phyloP scores from a whole-genome alignment of 1,140 invertebrate genomes.

The Dermatophagoides farinae region DNA sequence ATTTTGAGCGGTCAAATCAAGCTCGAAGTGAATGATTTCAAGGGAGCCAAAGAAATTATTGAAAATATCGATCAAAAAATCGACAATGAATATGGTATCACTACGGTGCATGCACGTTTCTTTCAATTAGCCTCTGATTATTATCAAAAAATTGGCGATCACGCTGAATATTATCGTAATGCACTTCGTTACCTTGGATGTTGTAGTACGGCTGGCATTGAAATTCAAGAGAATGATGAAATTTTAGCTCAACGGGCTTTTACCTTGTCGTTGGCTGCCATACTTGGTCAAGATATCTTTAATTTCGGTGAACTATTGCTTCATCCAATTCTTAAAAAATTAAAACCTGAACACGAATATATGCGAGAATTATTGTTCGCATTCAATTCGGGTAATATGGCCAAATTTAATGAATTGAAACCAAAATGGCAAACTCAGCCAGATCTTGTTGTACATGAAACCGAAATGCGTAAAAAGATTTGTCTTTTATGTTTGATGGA shows the following conservation, averaged over 20 bases:
- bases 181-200: slow-evolving; percentile 87
- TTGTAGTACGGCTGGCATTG: slow-evolving; percentile 42
- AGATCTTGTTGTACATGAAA: slow-evolving; percentile 64
- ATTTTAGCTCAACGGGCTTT: slow-evolving; percentile 59
- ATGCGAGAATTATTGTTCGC: slow-evolving; percentile 61
- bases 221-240: slow-evolving; percentile 25
- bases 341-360: slow-evolving; percentile 70
- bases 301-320: slow-evolving; percentile 79
- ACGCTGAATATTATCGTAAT: slow-evolving; percentile 81
- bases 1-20: slow-evolving; percentile 64
- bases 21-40: slow-evolving; percentile 57
- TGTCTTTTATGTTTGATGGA: slow-evolving; percentile 91
- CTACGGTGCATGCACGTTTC: slow-evolving; percentile 78
- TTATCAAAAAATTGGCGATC: slow-evolving; percentile 60
- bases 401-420: slow-evolving; percentile 57
- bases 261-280: slow-evolving; percentile 72
- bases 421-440: slow-evolving; percentile 57
- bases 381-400: slow-evolving; percentile 77
- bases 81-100: slow-evolving; percentile 60
- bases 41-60: slow-evolving; percentile 50
- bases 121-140: slow-evolving; percentile 84
- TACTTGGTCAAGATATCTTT: slow-evolving; percentile 84
- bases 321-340: slow-evolving; percentile 74
- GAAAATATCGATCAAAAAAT: slow-evolving; percentile 68
- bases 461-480: slow-evolving; percentile 71